Conservation (phyloP, 2,888 invertebrate genomes). For the Onchidella celtica region DNA sequence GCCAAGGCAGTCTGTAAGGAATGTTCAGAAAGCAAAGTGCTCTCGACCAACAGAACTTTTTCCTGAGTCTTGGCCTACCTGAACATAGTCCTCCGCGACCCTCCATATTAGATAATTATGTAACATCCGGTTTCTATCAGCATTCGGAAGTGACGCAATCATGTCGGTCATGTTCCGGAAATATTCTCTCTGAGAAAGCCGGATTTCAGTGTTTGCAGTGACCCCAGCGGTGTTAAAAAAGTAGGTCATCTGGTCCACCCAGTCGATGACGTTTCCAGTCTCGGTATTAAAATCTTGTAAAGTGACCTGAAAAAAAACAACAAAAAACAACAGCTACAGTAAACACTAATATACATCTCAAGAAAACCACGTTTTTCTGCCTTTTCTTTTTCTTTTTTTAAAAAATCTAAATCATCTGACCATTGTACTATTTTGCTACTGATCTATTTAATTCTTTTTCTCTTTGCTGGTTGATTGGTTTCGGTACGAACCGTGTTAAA, state of each 20-base stretch:
- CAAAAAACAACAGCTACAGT: too few species aligned
- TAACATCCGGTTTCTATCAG: constrained; percentile 77
- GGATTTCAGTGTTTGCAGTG: constrained; percentile 82
- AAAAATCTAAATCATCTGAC: too few species aligned
- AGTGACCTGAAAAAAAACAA: constrained; percentile 23
- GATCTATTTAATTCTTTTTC: too few species aligned
- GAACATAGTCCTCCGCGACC: constrained; percentile 82
- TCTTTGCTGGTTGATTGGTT: too few species aligned
- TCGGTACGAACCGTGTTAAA: too few species aligned
- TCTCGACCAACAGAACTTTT: neutral
- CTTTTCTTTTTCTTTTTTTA: neutral
- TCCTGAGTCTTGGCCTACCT: too few species aligned
- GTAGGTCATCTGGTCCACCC: constrained; percentile 63
- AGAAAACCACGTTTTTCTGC: neutral
- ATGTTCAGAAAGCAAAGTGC: neutral
- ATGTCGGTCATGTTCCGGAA: constrained; percentile 81
- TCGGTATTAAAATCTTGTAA: constrained; percentile 26
- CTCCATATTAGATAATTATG: constrained; percentile 85
- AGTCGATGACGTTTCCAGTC: constrained; percentile 66
- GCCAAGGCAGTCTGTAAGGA: too few species aligned
- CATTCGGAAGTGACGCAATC: constrained; percentile 58
- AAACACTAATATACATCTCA: neutral
- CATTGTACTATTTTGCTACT: too few species aligned
- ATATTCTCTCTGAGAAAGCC: constrained; percentile 82
- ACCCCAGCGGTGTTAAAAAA: constrained; percentile 78